Base-by-base conservation (phyloP, 2,888 invertebrate genomes). In the Galerucella pusilla region DNA sequence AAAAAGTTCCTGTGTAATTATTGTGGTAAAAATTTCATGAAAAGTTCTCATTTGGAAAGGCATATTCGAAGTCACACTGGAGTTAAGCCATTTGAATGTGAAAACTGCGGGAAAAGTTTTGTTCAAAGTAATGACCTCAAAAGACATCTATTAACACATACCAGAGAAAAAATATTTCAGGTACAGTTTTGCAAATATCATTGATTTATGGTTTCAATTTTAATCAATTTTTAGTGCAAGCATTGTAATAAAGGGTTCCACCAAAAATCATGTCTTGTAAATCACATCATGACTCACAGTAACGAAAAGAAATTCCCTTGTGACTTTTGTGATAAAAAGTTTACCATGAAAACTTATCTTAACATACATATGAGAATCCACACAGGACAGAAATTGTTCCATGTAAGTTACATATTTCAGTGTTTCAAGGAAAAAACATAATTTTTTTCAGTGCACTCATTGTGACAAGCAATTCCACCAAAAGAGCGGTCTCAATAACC, bases 381-480 rank as follows among this genome's bases (percentile, higher is more conserved):
- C 71, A 84, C 85, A 1, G 85, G 85, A 2, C 81, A 83, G 52
- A 84, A 83, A 75, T 84, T 85, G n/a, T 83, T 82, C 73, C 80
- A 72, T 42, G 71, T 71, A 64, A 68, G 57, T n/a, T 54, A 35
- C 2, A 16, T 12, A 9, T 45, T 68, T 52, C n/a, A n/a, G 14
- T n/a, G 35, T 42, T 42, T 42, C 7, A 7, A 42, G 35, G 35
- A 42, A 25, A 57, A 16, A 7, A 0, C 9, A 1, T 57, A 4
- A 16, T 11, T 57, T 16, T 57, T 70, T 70, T 70, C 16, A 80
- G 16, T 86, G 86, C 71, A 70, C 81, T 7, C 76, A 83, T 63
- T 86, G 86, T 74, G 80, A 83, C 12, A 86, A 85, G 80, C 77
- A 81, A 6, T 86, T 86, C 72, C 80, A 83, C 3, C 85, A 85